Base-by-base conservation (phyloP, 2,888 invertebrate species). In the Sceliomorpha sp. region DNA sequence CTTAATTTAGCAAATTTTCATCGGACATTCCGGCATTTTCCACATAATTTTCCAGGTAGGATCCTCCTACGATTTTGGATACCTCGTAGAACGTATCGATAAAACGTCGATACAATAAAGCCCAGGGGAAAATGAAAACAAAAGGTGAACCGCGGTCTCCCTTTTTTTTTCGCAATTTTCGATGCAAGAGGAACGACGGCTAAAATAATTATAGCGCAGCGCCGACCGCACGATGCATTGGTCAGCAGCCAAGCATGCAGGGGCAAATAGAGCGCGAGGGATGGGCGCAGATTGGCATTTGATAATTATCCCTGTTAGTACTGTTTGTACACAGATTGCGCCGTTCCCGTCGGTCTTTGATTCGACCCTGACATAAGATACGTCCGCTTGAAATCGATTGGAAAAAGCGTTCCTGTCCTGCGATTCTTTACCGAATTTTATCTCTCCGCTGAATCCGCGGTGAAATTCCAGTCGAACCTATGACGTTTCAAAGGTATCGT, bases 301-400 rank as follows among this genome's bases (percentile, higher is more conserved):
- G 80, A 80, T 82, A 80, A 83, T 83, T 81, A 82, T 77, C 73
- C 75, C 63, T 67, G 77, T 72, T 72, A 70, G 71, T 72, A 67
- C 60, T 72, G 75, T 70, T 74, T 69, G 69, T 72, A 50, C 63
- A 69, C 69, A 56, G 58, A 51, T 47, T 44, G 58, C 42, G 48
- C 26, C 42, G 53, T 53, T 58, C 50, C 47, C 69, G 58, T 47
- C 72, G 62, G 55, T 60, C 78, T 79, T 76, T 78, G 78, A 79
- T 79, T 75, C 53, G 32, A 39, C 40, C 53, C 58, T 66, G 39
- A 66, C 44, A 74, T 77, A 80, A n/a, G n/a, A n/a, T n/a, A n/a
- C n/a, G n/a, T n/a, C n/a, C n/a, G n/a, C n/a, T n/a, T n/a, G n/a
- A n/a, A n/a, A n/a, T 83, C 79, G 79, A 82, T 82, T 79, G 73